Evolutionary conservation across 2,888 invertebrate species (phyloP).

Genomic region (Trichopoda pennipes): DNA sequence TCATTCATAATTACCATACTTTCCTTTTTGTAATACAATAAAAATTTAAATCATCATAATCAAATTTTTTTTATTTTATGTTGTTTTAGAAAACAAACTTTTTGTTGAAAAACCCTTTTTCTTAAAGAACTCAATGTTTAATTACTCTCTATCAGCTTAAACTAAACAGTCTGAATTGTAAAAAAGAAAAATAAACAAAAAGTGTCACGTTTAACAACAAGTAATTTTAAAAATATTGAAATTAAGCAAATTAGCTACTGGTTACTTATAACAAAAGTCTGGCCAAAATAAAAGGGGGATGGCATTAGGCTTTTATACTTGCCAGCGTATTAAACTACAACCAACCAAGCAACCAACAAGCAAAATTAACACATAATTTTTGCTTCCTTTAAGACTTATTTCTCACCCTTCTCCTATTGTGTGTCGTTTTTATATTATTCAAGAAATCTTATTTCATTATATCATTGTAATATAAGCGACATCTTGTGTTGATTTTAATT

Average conservation of each 20-base stretch:
- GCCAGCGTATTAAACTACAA: background rate
- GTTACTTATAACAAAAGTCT: slow-evolving; percentile 38
- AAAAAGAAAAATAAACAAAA: too few species aligned
- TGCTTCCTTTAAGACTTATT: background rate
- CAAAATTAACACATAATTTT: slow-evolving; percentile 26
- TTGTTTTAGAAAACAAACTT: too few species aligned
- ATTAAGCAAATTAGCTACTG: slow-evolving; percentile 57
- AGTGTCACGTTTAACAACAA: background rate
- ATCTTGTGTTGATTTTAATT: slow-evolving; percentile 66
- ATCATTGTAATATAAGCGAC: slow-evolving; percentile 55
- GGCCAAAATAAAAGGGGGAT: background rate
- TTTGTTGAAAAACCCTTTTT: too few species aligned
- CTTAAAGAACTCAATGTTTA: too few species aligned
- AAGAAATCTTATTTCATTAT: slow-evolving; percentile 45
- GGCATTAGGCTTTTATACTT: background rate
- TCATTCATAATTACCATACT: too few species aligned
- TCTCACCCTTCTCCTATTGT: slow-evolving; percentile 16
- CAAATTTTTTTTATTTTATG: too few species aligned
- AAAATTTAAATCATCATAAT: too few species aligned
- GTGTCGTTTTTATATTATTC: background rate
- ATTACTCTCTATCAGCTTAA: too few species aligned
- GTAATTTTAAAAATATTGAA: background rate
- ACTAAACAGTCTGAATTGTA: too few species aligned
- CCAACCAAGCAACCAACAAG: slow-evolving; percentile 6
- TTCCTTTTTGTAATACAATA: too few species aligned